These are phyloP conservation scores for Clytia hemisphaerica DNA, from an alignment of 30 jellyfish, hydroid and myxozoan species.

Conservation along the genomic window DNA sequence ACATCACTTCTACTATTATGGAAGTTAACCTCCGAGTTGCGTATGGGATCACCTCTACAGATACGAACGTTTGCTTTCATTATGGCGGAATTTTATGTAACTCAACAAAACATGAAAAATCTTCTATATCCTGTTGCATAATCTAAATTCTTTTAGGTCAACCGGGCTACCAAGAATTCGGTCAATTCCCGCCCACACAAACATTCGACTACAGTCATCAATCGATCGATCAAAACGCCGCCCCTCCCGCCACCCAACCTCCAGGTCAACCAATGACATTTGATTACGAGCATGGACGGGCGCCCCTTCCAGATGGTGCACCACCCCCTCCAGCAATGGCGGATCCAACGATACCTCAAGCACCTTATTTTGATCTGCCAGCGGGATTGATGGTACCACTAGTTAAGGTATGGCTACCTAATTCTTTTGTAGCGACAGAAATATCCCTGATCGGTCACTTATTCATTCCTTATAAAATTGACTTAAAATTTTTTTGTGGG, in stretches of 20 bases:
- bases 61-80: no score
- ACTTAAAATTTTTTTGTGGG: no score
- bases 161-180: conserved; percentile 11
- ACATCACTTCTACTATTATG: no score
- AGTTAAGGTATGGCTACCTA: conserved; percentile 77
- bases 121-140: no score
- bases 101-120: no score
- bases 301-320: conserved; percentile 55
- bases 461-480: no score
- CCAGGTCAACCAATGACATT: conserved; percentile 85
- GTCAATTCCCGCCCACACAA: conserved; percentile 67
- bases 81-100: no score
- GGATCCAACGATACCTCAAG: conserved; percentile 93
- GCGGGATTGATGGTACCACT: conserved; percentile 98
- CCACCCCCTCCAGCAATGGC: conserved; percentile 52
- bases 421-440: no score
- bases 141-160: no score
- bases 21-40: no score
- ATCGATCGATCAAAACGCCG: neutral
- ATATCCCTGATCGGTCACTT: no score
- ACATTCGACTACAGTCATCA: conserved; percentile 98
- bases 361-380: conserved; percentile 88
- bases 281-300: conserved; percentile 93
- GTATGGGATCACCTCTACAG: no score
- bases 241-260: conserved; percentile 32